Evolutionary conservation across 2,888 invertebrate species (phyloP).

Genomic region (Adelognathus sp.): DNA sequence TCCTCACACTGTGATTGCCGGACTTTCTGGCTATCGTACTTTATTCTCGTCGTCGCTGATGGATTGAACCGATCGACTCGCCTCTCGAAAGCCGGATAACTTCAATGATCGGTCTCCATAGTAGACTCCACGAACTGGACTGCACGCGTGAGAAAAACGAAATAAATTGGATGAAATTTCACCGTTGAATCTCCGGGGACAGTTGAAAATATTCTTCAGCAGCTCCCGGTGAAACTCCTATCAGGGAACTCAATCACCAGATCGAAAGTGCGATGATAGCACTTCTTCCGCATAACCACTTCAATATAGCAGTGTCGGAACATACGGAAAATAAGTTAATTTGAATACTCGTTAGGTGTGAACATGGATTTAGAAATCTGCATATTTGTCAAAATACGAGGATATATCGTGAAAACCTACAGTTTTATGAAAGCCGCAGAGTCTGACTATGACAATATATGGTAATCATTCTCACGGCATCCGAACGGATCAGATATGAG

Average conservation of each 20-base stretch:
- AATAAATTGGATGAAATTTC: constrained; percentile 16
- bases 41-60: constrained; percentile 51
- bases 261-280: background rate
- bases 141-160: background rate
- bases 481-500: too few relatives aligned
- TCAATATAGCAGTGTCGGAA: too few relatives aligned
- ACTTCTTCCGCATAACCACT: too few relatives aligned
- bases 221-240: background rate
- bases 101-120: constrained; percentile 43
- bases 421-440: too few relatives aligned
- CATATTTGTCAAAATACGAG: too few relatives aligned
- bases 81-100: constrained; percentile 25
- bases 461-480: too few relatives aligned
- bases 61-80: constrained; percentile 50
- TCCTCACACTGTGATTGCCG: background rate
- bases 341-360: too few relatives aligned
- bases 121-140: constrained; percentile 29
- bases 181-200: constrained; percentile 6
- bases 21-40: constrained; percentile 44
- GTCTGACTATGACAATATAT: too few relatives aligned
- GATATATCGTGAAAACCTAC: too few relatives aligned
- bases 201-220: constrained; percentile 23
- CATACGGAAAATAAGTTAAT: too few relatives aligned
- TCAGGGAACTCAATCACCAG: background rate
- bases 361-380: too few relatives aligned